Percentiles rank a stretch among this genome's conserved stretches.
phyloP scores from a whole-genome alignment of 2,888 invertebrate genomes.

The Drosophila neotestacea region DNA sequence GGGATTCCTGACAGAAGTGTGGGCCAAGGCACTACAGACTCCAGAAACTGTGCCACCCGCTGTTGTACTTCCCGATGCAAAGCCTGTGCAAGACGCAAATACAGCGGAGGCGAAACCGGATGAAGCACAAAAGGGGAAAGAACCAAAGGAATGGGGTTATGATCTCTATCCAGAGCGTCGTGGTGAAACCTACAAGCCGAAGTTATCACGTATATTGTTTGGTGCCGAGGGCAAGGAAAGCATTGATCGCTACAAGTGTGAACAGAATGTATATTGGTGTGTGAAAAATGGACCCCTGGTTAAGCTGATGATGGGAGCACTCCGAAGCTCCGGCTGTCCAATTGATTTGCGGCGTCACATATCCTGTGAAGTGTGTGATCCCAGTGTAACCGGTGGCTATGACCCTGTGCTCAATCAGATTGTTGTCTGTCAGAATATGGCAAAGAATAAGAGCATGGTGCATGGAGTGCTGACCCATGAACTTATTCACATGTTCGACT shows the following conservation, averaged over 20 bases:
- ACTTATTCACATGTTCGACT: conserved; percentile 98
- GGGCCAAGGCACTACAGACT: conserved; percentile 49
- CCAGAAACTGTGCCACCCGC: conserved; percentile 22
- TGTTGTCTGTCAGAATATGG: conserved; percentile 95
- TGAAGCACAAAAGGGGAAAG: conserved; percentile 14
- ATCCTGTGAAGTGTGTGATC: conserved; percentile 95
- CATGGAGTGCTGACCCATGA: conserved; percentile 95
- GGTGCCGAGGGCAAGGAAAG: conserved; percentile 90
- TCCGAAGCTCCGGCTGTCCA: conserved; percentile 88
- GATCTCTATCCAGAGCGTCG: conserved; percentile 94
- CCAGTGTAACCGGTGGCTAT: conserved; percentile 95
- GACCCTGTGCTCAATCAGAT: conserved; percentile 86
- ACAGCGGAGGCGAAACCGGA: conserved; percentile 5
- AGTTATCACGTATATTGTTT: conserved; percentile 87
- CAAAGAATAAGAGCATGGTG: conserved; percentile 88
- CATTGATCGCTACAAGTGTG: conserved; percentile 91
- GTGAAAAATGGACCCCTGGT: conserved; percentile 92
- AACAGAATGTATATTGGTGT: conserved; percentile 90
- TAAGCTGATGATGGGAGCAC: conserved; percentile 93
- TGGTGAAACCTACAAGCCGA: conserved; percentile 87
- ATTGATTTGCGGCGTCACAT: conserved; percentile 95
- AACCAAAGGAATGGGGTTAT: conserved; percentile 88
- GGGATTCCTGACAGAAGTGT: conserved; percentile 68
- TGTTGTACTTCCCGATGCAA: conserved; percentile 20
- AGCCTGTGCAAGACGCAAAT: conserved; percentile 22